These are phyloP conservation scores for Lepidochitona cinerea DNA, from an alignment of 2,888 invertebrate species.

Conservation along the genomic window DNA sequence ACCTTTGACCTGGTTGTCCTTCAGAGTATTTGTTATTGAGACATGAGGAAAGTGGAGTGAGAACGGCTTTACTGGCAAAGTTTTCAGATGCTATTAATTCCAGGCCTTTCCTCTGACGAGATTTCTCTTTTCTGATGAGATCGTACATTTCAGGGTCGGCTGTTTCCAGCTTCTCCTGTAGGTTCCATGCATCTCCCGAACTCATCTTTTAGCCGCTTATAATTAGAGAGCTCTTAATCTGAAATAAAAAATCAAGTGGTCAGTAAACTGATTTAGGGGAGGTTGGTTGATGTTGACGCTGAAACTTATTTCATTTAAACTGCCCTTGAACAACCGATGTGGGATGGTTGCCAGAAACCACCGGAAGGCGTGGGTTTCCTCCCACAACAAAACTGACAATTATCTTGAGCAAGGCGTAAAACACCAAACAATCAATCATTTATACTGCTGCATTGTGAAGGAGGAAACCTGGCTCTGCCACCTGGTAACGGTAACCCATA, in stretches of 20 bases:
- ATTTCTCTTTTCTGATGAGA: slow-evolving; percentile 86
- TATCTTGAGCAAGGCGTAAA: no score
- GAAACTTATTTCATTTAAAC: neutral
- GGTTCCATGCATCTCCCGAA: slow-evolving; percentile 36
- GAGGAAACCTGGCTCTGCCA: no score
- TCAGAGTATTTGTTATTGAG: slow-evolving; percentile 77
- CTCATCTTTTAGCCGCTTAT: neutral
- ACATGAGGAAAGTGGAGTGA: slow-evolving; percentile 73
- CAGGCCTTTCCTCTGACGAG: slow-evolving; percentile 85
- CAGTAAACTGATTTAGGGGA: neutral
- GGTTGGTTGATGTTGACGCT: neutral
- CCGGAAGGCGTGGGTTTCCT: no score
- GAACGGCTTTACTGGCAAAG: slow-evolving; percentile 72
- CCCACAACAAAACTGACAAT: no score
- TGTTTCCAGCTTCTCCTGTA: slow-evolving; percentile 56
- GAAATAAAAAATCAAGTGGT: neutral
- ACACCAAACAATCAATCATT: no score
- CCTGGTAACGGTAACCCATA: neutral
- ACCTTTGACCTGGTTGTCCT: slow-evolving; percentile 75
- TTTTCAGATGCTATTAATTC: slow-evolving; percentile 96
- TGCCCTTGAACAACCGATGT: neutral
- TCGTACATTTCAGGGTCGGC: slow-evolving; percentile 89
- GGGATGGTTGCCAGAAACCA: no score
- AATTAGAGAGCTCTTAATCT: neutral
- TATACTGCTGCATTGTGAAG: no score